Percentiles rank a stretch among this genome's conserved stretches.
Evolutionary conservation across 64 coral and sea anemone genomes (phyloP).

Genomic region (Stylophora pistillata): DNA sequence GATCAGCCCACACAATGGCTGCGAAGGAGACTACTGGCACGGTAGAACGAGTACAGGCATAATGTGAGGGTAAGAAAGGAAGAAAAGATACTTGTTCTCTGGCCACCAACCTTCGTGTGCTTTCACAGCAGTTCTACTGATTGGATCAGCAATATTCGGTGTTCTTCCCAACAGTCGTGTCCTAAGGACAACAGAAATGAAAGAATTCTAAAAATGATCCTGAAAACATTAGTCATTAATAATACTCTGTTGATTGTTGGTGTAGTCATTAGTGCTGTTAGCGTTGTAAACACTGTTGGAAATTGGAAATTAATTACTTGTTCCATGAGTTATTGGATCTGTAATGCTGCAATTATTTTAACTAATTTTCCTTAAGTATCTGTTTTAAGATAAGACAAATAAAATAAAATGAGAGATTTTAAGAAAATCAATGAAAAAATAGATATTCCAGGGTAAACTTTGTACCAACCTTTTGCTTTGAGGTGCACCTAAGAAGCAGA

Average conservation of each 20-base stretch:
- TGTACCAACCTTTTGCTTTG: conserved; percentile 18
- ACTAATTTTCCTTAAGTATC: too few species aligned
- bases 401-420: not conserved
- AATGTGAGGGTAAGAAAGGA: not conserved
- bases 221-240: too few species aligned
- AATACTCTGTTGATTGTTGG: too few species aligned
- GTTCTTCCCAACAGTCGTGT: conserved; percentile 72
- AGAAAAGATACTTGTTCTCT: not conserved
- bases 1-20: too few species aligned
- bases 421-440: not conserved
- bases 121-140: conserved; percentile 86
- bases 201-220: not conserved
- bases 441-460: not conserved
- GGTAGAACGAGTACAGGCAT: not conserved
- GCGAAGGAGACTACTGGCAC: not conserved
- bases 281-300: too few species aligned
- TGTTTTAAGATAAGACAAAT: not conserved
- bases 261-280: too few species aligned
- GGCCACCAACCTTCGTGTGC: conserved; percentile 69
- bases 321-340: too few species aligned
- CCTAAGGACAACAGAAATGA: conserved; percentile 48
- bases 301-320: too few species aligned
- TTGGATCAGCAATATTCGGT: conserved; percentile 90
- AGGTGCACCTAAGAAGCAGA: conserved; percentile 1
- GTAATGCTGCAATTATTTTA: too few species aligned